Conservation (phyloP, 2,888 invertebrate genomes). For the Oscheius sp. region DNA sequence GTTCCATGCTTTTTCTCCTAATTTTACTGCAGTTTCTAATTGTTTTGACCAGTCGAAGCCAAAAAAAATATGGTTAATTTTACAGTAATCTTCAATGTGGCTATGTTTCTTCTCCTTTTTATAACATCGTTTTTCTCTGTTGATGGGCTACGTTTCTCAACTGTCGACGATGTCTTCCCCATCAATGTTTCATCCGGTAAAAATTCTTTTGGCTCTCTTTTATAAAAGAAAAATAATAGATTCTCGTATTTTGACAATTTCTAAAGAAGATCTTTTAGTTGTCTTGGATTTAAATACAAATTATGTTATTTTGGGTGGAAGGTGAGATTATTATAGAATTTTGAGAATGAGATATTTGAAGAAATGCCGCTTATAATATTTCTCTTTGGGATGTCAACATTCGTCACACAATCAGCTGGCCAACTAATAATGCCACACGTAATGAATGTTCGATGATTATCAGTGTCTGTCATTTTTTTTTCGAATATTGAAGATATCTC, state of each 20-base stretch:
- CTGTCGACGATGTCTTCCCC: neutral
- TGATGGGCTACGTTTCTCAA: neutral
- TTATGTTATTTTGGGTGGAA: conserved; percentile 20
- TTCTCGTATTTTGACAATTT: neutral
- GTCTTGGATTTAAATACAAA: neutral
- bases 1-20: neutral
- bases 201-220: too few species aligned
- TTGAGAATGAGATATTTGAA: neutral
- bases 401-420: conserved; percentile 44
- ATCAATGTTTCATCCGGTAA: conserved; percentile 6
- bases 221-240: too few species aligned
- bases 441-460: conserved; percentile 46
- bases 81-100: conserved; percentile 13
- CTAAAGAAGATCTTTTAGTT: conserved; percentile 13
- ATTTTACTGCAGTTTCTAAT: too few species aligned
- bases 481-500: neutral
- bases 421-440: conserved; percentile 39
- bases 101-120: conserved; percentile 4
- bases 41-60: neutral
- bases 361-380: conserved; percentile 50
- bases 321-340: neutral
- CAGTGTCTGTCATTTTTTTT: conserved; percentile 30
- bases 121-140: neutral
- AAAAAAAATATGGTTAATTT: neutral
- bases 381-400: conserved; percentile 40